Evolutionary conservation across 23 tunicate species (phyloP).

Genomic region (Corella eumyota): DNA sequence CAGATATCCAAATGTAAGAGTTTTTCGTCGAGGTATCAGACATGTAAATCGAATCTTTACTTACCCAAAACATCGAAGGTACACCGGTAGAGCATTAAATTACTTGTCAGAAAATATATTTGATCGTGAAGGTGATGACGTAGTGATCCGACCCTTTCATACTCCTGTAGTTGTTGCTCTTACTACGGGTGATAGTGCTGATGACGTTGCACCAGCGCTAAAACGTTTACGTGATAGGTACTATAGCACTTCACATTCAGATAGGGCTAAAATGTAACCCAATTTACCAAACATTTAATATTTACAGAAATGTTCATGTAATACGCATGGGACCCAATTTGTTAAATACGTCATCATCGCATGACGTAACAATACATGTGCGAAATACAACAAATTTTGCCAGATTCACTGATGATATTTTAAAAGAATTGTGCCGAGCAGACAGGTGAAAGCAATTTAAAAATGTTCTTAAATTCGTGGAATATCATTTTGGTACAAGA

Average conservation of each 20-base stretch:
- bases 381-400: slow-evolving; percentile 1
- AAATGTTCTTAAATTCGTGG: too few relatives aligned
- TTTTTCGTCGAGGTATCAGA: slow-evolving; percentile 9
- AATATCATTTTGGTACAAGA: too few relatives aligned
- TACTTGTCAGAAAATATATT: slow-evolving; percentile 12
- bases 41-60: neutral
- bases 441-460: too few relatives aligned
- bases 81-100: slow-evolving; percentile 13
- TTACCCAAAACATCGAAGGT: neutral
- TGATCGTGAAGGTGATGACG: slow-evolving; percentile 1
- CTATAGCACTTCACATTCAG: too few relatives aligned
- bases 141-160: slow-evolving; percentile 31
- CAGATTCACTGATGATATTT: neutral
- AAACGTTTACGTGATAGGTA: neutral
- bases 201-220: neutral
- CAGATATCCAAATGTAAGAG: slow-evolving; percentile 11
- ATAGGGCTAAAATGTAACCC: too few relatives aligned
- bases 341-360: neutral
- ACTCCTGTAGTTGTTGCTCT: slow-evolving; percentile 32
- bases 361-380: slow-evolving; percentile 18
- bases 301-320: slow-evolving; percentile 18
- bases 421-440: slow-evolving; percentile 12
- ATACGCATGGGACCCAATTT: slow-evolving; percentile 11
- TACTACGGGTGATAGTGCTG: slow-evolving; percentile 29
- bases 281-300: too few relatives aligned